Base-by-base conservation (phyloP, 1,140 invertebrate genomes). In the Stenopsyche tienmushanensis region DNA sequence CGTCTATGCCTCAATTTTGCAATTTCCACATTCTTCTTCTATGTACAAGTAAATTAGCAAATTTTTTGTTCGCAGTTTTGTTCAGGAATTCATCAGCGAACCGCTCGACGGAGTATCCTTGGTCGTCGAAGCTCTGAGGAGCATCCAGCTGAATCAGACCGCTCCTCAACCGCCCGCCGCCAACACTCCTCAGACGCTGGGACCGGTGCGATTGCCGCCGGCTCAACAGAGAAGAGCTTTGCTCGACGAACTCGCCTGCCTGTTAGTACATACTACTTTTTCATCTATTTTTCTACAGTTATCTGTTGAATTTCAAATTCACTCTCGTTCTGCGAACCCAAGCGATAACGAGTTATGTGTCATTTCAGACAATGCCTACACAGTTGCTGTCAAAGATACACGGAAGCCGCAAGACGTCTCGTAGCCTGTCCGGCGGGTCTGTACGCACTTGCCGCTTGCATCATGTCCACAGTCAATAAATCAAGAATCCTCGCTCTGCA, bases 231-330 rank as follows among this genome's bases (percentile, higher is more conserved):
- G 88, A 8, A 83, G 90, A 62, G 88, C 90, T 1, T 82, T 95
- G 44, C 80, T 93, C 18, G 93, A 96, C 76, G 93, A 96, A 76
- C 83, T 94, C 44, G 90, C 93, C 57, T 95, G 92, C 77, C 83
- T 97, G 74, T 84, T 67, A 81, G 82, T 80, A 58, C 25, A 57
- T 57, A 10, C 23, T 7, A 50, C 23, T n/a, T 44, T 9, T 18
- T 49, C 13, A 49, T 49, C 15, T 52, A 5, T 23, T 10, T 52
- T 9, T 52, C 15, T 52, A 23, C 20, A 15, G 23, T 52, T 10
- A 52, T 24, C 49, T 5, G 2, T 23, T 3, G n/a, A 24, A 13
- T 9, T 49, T 49, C 5, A 17, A 20, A 18, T 20, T 49, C 20
- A 18, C 18, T 49, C 13, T 17, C 24, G n/a, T 15, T 44, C 18